Conservation (phyloP, 1,140 invertebrate species). For the Diuraphis noxia region DNA sequence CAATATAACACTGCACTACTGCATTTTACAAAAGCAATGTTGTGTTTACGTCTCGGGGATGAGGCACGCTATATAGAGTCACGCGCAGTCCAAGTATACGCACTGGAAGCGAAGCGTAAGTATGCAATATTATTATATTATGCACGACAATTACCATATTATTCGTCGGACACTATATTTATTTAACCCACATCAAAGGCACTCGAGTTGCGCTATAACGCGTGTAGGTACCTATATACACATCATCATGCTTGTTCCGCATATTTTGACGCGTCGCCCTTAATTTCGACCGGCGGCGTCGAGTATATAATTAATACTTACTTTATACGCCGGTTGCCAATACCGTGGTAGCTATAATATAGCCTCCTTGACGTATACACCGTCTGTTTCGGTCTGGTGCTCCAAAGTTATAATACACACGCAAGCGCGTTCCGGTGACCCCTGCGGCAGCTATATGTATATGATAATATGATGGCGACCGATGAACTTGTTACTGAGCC, state of each 20-base stretch:
- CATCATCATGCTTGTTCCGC: not conserved
- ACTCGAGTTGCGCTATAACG: not conserved
- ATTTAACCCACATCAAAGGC: not conserved
- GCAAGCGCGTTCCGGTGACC: not conserved
- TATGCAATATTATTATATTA: not conserved
- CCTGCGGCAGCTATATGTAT: not conserved
- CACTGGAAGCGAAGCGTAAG: not conserved
- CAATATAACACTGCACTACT: not conserved
- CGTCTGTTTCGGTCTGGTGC: slow-evolving; percentile 12
- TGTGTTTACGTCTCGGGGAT: not conserved
- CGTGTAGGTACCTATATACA: too few relatives aligned
- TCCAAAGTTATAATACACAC: not conserved
- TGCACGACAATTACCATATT: not conserved
- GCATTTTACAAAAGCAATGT: not conserved
- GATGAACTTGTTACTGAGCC: not conserved
- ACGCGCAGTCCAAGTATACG: not conserved
- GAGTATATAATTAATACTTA: not conserved
- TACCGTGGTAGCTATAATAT: not conserved
- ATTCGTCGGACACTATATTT: not conserved
- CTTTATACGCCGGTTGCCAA: slow-evolving; percentile 17
- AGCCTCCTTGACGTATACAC: too few relatives aligned
- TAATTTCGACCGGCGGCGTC: slow-evolving; percentile 8
- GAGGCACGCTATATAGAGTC: not conserved
- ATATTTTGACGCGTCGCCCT: not conserved
- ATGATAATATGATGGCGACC: too few relatives aligned